These are phyloP conservation scores for Subanguina moxae DNA, from an alignment of 1,140 invertebrate genomes.

Conservation along the genomic window DNA sequence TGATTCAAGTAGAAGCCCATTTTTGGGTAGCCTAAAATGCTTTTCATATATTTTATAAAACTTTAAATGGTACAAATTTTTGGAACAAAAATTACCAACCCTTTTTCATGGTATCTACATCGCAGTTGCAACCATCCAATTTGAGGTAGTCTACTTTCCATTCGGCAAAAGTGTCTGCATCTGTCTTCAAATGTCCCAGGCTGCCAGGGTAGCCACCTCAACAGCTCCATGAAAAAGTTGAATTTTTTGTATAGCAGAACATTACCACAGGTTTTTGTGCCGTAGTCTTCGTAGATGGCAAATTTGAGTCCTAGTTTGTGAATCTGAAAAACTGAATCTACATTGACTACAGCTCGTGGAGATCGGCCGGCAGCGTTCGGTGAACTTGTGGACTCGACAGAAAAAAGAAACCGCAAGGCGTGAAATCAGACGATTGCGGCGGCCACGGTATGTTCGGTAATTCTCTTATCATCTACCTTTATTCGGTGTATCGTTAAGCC, in stretches of 20 bases:
- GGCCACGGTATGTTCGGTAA: too few species aligned
- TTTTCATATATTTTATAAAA: conserved; percentile 1
- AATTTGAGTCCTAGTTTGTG: conserved; percentile 88
- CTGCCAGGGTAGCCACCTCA: conserved; percentile 81
- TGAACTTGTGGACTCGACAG: too few species aligned
- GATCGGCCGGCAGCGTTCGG: too few species aligned
- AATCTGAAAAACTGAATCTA: conserved; percentile 71
- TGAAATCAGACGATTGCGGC: too few species aligned
- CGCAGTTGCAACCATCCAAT: conserved; percentile 86
- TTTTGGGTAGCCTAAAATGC: conserved; percentile 12
- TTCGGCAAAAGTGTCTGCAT: conserved; percentile 85
- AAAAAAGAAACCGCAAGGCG: too few species aligned
- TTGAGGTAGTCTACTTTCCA: conserved; percentile 97
- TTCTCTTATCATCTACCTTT: too few species aligned
- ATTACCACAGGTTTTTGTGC: conserved; percentile 77
- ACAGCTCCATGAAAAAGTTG: too few species aligned
- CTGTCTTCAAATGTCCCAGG: conserved; percentile 75
- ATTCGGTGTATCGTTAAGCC: too few species aligned
- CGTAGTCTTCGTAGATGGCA: conserved; percentile 94
- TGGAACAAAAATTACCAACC: conserved; percentile 65
- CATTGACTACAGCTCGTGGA: too few species aligned
- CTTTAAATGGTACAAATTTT: too few species aligned
- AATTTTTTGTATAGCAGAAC: too few species aligned
- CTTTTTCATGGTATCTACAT: conserved; percentile 75
- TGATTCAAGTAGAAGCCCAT: conserved; percentile 8